A percentile compares a stretch with the other conserved stretches of the same genome.
phyloP scores from a whole-genome alignment of 35 echinoderm and acorn worm species.

The Ophiothrix spiculata region DNA sequence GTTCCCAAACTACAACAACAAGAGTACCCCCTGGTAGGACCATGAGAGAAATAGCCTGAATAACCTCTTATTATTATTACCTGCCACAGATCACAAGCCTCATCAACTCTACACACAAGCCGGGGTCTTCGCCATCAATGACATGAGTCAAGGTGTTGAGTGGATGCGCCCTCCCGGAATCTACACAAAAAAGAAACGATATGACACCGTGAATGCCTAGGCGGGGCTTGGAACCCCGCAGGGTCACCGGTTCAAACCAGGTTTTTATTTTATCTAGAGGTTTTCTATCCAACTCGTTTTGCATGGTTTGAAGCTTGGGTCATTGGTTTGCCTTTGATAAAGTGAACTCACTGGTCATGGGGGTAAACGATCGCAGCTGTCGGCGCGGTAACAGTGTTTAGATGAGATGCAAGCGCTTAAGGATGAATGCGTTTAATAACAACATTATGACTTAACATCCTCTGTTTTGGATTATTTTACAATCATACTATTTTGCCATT shows the following conservation, averaged over 20 bases:
- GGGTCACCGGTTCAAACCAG: neutral
- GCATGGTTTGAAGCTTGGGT: neutral
- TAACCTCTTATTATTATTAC: slow-evolving; percentile 6
- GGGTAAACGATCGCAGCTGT: neutral
- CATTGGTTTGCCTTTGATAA: slow-evolving; percentile 1
- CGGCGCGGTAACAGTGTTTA: neutral
- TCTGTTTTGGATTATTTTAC: too few species aligned
- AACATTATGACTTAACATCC: neutral
- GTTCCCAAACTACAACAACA: too few species aligned
- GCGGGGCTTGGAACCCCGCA: neutral
- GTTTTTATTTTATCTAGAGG: neutral
- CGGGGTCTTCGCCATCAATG: neutral
- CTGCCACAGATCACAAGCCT: neutral
- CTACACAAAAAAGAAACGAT: neutral
- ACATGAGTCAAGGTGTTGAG: neutral
- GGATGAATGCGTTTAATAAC: neutral
- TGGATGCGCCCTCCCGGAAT: neutral
- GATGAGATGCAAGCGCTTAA: neutral
- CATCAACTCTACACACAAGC: neutral
- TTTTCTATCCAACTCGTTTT: neutral
- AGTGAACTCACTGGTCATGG: neutral
- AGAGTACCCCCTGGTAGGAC: too few species aligned
- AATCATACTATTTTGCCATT: too few species aligned
- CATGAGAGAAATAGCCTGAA: too few species aligned
- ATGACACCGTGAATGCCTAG: slow-evolving; percentile 11